Conservation (phyloP, 2,888 invertebrate genomes). For the Perizoma flavofasciatum region DNA sequence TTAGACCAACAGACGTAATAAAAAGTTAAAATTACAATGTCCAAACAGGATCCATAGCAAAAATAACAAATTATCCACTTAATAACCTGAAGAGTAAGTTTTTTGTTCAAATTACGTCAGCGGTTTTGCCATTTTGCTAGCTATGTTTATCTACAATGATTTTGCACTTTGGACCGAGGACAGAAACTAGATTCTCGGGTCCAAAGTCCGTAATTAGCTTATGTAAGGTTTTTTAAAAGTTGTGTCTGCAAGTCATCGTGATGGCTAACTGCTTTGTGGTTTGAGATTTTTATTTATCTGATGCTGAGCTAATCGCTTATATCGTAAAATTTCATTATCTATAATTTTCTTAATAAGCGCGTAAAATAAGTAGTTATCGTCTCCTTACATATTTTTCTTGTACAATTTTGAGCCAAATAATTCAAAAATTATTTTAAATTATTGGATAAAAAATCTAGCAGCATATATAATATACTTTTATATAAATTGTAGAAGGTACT, state of each 20-base stretch:
- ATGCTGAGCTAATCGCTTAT: slow-evolving; percentile 4
- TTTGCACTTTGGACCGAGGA: slow-evolving; percentile 40
- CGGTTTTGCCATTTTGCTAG: slow-evolving; percentile 14
- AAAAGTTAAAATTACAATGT: slow-evolving; percentile 4
- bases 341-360: too few relatives aligned
- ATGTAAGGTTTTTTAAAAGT: slow-evolving; percentile 12
- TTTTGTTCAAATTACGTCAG: slow-evolving; percentile 15
- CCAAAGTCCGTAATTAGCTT: slow-evolving; percentile 39
- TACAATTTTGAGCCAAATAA: too few relatives aligned
- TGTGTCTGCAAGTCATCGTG: slow-evolving; percentile 12
- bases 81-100: slow-evolving; percentile 10
- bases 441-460: too few relatives aligned
- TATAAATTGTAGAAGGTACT: too few relatives aligned
- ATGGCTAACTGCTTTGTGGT: slow-evolving; percentile 8
- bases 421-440: too few relatives aligned
- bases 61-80: background rate
- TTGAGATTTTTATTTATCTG: slow-evolving; percentile 6
- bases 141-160: slow-evolving; percentile 12
- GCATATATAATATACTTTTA: too few relatives aligned
- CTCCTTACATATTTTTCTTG: too few relatives aligned
- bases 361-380: too few relatives aligned
- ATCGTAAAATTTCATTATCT: background rate
- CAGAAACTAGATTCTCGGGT: slow-evolving; percentile 34
- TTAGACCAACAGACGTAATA: background rate
- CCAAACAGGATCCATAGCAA: slow-evolving; percentile 5